Percentiles rank a stretch among this genome's conserved stretches.
Evolutionary conservation across 2,113 vertebrate genomes (phyloP).

Genomic region (Turnix velox): DNA sequence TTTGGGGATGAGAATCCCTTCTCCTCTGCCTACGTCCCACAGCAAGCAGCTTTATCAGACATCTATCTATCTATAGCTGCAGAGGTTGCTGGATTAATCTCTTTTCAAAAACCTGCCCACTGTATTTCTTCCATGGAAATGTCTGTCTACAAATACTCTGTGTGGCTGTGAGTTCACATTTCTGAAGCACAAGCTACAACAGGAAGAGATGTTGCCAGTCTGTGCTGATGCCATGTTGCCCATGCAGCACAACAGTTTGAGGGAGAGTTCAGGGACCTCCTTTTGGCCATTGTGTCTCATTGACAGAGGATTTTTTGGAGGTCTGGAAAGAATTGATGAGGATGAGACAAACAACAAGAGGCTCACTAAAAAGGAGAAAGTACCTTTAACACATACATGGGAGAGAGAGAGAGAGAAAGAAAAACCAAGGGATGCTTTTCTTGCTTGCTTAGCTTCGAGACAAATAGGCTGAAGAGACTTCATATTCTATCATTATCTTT

Average conservation of each 20-base stretch:
- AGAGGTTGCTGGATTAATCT: conserved; percentile 19
- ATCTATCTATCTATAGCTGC: neutral
- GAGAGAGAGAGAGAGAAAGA: neutral
- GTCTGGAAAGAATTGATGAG: neutral
- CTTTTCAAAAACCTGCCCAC: neutral
- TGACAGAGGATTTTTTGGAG: neutral
- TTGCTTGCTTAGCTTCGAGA: neutral
- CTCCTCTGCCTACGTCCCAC: neutral
- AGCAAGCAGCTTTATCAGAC: neutral
- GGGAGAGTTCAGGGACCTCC: neutral
- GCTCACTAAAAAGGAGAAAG: neutral
- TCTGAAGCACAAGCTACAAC: neutral
- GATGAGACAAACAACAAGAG: neutral
- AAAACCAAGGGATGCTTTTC: neutral
- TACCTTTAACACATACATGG: neutral
- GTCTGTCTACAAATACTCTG: neutral
- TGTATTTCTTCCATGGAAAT: neutral
- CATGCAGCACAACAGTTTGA: fast-evolving
- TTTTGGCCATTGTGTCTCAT: neutral
- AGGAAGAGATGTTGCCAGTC: fast-evolving
- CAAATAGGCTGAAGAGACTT: neutral
- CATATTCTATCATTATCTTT: neutral
- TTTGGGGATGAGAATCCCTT: neutral
- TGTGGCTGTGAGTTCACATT: neutral
- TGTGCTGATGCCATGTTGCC: fast-evolving